phyloP scores from a whole-genome alignment of 2,888 invertebrate species.

The Heliconius aoede region DNA sequence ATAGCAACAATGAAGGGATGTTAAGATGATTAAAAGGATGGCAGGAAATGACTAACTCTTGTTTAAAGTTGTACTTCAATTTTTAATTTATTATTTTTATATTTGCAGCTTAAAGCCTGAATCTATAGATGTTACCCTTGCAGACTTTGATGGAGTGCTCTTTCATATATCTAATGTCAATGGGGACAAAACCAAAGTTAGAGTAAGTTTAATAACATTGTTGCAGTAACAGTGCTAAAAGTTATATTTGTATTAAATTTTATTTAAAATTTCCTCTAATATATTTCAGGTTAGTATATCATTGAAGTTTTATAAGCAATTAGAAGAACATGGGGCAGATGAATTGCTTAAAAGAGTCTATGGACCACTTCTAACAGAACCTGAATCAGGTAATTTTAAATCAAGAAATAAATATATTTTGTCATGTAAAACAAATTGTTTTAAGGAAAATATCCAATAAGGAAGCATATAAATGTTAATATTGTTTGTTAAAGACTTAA shows the following conservation, averaged over 20 bases:
- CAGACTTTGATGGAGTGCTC: slow-evolving; percentile 99
- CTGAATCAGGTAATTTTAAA: slow-evolving; percentile 90
- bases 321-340: slow-evolving; percentile 99
- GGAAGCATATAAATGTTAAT: slow-evolving; percentile 3
- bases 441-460: neutral
- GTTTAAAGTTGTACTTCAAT: slow-evolving; percentile 31
- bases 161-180: slow-evolving; percentile 99
- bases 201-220: slow-evolving; percentile 85
- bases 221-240: neutral
- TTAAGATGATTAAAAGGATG: slow-evolving; percentile 44
- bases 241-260: neutral
- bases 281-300: slow-evolving; percentile 95
- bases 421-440: neutral
- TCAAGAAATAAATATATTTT: neutral
- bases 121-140: slow-evolving; percentile 95
- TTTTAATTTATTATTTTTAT: slow-evolving; percentile 15
- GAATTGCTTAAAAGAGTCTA: slow-evolving; percentile 97
- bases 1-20: slow-evolving; percentile 45
- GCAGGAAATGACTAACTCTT: slow-evolving; percentile 58
- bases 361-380: slow-evolving; percentile 90
- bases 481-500: neutral
- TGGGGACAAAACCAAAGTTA: slow-evolving; percentile 98
- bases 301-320: slow-evolving; percentile 98
- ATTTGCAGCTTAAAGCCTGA: slow-evolving; percentile 95
- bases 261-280: neutral